phyloP scores from a whole-genome alignment of 2,888 invertebrate species.

The Limenitis camilla region DNA sequence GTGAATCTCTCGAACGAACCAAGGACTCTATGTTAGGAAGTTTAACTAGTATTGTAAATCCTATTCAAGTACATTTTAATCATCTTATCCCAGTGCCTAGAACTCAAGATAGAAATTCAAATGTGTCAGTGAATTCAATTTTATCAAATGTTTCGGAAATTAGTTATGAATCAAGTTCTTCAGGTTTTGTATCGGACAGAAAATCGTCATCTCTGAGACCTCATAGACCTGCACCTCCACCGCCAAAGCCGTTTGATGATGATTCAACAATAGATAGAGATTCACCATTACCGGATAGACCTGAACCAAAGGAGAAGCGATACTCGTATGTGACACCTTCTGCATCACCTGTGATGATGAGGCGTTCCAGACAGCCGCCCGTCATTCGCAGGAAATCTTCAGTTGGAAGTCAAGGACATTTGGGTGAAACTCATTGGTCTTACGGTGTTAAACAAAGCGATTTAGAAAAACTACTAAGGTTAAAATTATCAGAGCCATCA shows the following conservation, averaged over 20 bases:
- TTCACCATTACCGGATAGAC: slow-evolving; percentile 39
- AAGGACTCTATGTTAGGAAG: slow-evolving; percentile 52
- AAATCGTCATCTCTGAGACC: slow-evolving; percentile 52
- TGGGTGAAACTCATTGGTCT: slow-evolving; percentile 63
- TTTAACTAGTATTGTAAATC: slow-evolving; percentile 60
- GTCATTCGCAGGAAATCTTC: slow-evolving; percentile 63
- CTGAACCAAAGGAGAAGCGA: slow-evolving; percentile 40
- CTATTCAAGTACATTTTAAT: slow-evolving; percentile 56
- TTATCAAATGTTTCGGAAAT: slow-evolving; percentile 64
- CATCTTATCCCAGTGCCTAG: slow-evolving; percentile 52
- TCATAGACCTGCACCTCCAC: slow-evolving; percentile 65
- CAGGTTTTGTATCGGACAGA: slow-evolving; percentile 64
- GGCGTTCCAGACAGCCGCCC: slow-evolving; percentile 61
- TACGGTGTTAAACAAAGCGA: slow-evolving; percentile 67
- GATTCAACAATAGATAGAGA: slow-evolving; percentile 44
- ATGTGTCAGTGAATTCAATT: slow-evolving; percentile 68
- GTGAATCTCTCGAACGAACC: slow-evolving; percentile 53
- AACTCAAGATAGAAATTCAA: slow-evolving; percentile 63
- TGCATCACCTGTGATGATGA: slow-evolving; percentile 50
- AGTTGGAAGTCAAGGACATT: slow-evolving; percentile 43
- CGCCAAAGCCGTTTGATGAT: slow-evolving; percentile 57
- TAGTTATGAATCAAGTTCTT: slow-evolving; percentile 67
- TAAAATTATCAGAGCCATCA: slow-evolving; percentile 59
- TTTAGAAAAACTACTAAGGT: slow-evolving; percentile 58
- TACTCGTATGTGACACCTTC: slow-evolving; percentile 57